Base-by-base conservation (phyloP, 2,797 vertebrate genomes). In the Anniella stebbinsi region DNA sequence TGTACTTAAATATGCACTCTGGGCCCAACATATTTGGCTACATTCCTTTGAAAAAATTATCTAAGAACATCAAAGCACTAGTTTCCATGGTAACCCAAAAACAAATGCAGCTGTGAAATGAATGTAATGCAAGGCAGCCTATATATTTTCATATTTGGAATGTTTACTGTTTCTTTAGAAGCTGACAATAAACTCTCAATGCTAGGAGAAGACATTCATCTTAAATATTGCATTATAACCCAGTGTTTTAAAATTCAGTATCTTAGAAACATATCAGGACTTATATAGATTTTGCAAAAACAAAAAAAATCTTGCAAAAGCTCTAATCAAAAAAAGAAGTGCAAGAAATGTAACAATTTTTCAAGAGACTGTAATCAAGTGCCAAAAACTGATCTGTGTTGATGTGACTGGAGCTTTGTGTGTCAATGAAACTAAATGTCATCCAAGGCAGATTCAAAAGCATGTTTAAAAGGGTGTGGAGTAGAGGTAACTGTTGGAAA, bases 21-120 rank as follows among this genome's bases (percentile, higher is more conserved):
- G 3, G 9, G 72, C 6, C 1, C 38, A 25, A 76, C 84, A 48
- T 85, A 73, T 1, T 25, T 93, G 30, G 60, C 57, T 2, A 80
- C 8, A 48, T 75, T 63, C 5, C 48, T 0, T 78, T 33, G 2
- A 25, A 89, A 90, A 87, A 6, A 0, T 66, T 1, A 25, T 33
- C 4, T 25, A 9, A 30, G 9, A 69, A 36, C 82, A 87, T 77
- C 87, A 0, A 91, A 87, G 5, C 21, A 77, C 0, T 86, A 0
- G 48, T 93, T 94, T 93, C 63, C 6, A 12, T 67, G 10, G 30
- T 45, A 92, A 75, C 38, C 73, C 11, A 18, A 87, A 92, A 95
- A 94, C 33, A 93, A 92, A 72, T 0, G 17, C 12, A 89, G 28
- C 7, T 88, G 57, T 83, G 18, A 88, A 18, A 2, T 76, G 78